Percentiles rank a stretch among this genome's conserved stretches.
These are phyloP conservation scores for Heterodera filipjevi DNA, from an alignment of 2,888 invertebrate genomes.

Conservation along the genomic window DNA sequence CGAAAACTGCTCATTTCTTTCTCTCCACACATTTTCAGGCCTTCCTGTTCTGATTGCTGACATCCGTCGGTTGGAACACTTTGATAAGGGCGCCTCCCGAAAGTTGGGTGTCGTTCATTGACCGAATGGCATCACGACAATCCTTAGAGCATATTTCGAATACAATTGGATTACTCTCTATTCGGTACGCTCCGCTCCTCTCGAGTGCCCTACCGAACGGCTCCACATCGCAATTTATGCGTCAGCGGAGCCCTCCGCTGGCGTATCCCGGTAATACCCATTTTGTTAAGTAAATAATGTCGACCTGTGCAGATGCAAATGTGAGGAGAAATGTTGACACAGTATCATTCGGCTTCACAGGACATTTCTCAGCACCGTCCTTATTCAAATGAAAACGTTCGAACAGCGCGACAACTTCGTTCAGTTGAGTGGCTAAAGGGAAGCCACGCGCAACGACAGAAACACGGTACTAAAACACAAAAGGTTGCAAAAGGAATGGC, in stretches of 20 bases:
- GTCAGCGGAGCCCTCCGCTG: no score
- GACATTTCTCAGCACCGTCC: constrained; percentile 4
- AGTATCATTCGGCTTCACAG: neutral
- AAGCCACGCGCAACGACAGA: constrained; percentile 25
- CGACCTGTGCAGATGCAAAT: constrained; percentile 19
- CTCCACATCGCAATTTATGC: no score
- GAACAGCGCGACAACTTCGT: constrained; percentile 14
- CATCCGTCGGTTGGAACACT: constrained; percentile 11
- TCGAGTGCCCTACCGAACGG: no score
- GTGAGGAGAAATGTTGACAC: constrained; percentile 19
- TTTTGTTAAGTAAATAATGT: neutral
- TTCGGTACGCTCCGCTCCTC: no score
- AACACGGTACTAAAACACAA: constrained; percentile 11
- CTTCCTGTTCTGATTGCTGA: neutral
- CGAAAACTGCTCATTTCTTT: no score
- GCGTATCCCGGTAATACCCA: no score
- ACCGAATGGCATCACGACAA: constrained; percentile 14
- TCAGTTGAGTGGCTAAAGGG: neutral
- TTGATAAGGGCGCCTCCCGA: neutral
- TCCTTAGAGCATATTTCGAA: neutral
- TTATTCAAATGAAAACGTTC: constrained; percentile 7
- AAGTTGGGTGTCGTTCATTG: constrained; percentile 21
- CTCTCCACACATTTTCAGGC: neutral
- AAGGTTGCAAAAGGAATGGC: neutral
- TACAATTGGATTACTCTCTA: neutral